Percentiles rank a stretch among this genome's conserved stretches.
Conservation (phyloP, 2,888 invertebrate species). For the Labia minor region DNA sequence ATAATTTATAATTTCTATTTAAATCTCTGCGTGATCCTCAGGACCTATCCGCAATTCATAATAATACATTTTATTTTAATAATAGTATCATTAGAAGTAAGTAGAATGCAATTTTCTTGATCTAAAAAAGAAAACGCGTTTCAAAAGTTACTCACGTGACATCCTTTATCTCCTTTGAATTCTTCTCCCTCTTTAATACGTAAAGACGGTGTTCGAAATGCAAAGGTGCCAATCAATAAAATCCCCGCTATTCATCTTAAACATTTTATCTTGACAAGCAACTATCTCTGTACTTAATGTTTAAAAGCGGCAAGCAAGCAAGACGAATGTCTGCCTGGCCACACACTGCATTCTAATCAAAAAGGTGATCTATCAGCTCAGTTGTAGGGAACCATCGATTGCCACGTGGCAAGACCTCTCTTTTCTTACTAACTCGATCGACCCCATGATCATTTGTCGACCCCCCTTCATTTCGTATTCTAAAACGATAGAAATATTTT, state of each 20-base stretch:
- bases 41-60: too few species aligned
- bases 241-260: background rate
- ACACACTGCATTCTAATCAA: background rate
- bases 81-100: too few species aligned
- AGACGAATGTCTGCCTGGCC: slow-evolving; percentile 13
- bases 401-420: too few species aligned
- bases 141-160: background rate
- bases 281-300: background rate
- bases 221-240: slow-evolving; percentile 8
- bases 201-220: background rate
- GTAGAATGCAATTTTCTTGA: too few species aligned
- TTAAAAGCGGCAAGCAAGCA: background rate
- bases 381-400: too few species aligned
- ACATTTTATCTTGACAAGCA: background rate
- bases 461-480: too few species aligned
- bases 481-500: too few species aligned
- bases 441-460: too few species aligned
- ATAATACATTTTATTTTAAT: too few species aligned
- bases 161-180: background rate
- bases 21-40: too few species aligned
- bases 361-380: background rate
- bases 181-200: background rate
- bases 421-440: too few species aligned
- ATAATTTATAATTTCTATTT: too few species aligned
- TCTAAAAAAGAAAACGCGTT: background rate